A percentile compares a stretch with the other conserved stretches of the same genome.
Conservation (phyloP, 2,797 vertebrate species). For the Karalla daura region DNA sequence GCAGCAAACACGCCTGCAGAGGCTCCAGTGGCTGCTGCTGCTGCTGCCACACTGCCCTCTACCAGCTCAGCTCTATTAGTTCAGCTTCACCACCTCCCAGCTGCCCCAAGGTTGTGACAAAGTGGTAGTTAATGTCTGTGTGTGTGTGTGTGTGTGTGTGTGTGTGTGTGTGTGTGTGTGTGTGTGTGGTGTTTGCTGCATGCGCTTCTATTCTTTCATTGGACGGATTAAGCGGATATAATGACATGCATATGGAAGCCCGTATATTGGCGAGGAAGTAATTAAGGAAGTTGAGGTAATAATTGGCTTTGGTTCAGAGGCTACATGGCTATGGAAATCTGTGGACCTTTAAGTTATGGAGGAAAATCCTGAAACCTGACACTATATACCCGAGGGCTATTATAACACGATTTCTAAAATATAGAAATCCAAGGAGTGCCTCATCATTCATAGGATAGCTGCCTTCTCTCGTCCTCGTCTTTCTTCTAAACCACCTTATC, state of each 20-base stretch:
- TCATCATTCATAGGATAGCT: background rate
- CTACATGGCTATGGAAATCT: conserved; percentile 26
- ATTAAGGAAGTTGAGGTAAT: conserved; percentile 55
- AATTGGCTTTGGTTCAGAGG: conserved; percentile 61
- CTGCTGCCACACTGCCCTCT: conserved; percentile 67
- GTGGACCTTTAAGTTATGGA: conserved; percentile 29
- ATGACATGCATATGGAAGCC: conserved; percentile 54
- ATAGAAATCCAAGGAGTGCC: background rate
- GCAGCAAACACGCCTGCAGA: conserved; percentile 51
- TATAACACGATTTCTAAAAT: background rate
- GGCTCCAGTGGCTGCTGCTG: conserved; percentile 3
- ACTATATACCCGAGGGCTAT: background rate
- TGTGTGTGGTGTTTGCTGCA: conserved; percentile 36
- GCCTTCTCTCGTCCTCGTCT: background rate
- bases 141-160: conserved; percentile 21
- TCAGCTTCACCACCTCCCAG: conserved; percentile 71
- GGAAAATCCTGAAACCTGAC: conserved; percentile 21
- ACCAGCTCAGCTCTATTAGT: conserved; percentile 72
- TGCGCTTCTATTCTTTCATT: conserved; percentile 42
- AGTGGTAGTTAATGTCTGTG: conserved; percentile 49
- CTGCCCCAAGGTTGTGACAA: conserved; percentile 65
- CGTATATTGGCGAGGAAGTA: conserved; percentile 51
- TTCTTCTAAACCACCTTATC: background rate
- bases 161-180: conserved; percentile 12
- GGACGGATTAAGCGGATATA: conserved; percentile 53